Evolutionary conservation across 1,140 invertebrate genomes (phyloP).

Genomic region (Philaenus spumarius): DNA sequence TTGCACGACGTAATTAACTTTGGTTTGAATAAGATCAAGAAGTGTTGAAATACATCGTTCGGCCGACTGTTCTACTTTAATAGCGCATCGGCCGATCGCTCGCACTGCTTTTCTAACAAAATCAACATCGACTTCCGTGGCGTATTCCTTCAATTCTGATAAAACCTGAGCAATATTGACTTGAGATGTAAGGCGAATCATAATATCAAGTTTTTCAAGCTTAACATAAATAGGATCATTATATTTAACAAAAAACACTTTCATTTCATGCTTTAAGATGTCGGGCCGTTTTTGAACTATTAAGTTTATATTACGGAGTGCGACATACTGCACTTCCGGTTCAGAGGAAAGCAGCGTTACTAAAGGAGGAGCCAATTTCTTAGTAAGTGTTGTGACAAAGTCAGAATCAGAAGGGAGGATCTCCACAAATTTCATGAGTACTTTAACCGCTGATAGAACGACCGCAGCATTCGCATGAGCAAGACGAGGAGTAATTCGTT

Average conservation of each 20-base stretch:
- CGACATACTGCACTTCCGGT: slow-evolving; percentile 96
- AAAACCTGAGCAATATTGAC: slow-evolving; percentile 98
- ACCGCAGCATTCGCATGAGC: slow-evolving; percentile 99
- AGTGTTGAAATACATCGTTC: slow-evolving; percentile 97
- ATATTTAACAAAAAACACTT: slow-evolving; percentile 99
- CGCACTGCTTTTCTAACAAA: slow-evolving; percentile 98
- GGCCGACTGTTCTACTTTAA: slow-evolving; percentile 98
- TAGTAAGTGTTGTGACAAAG: slow-evolving; percentile 86
- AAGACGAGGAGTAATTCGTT: slow-evolving; percentile 92
- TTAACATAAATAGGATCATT: slow-evolving; percentile 99
- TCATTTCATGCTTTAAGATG: slow-evolving; percentile 99
- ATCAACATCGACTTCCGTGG: slow-evolving; percentile 99
- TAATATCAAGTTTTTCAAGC: slow-evolving; percentile 98
- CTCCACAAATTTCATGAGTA: slow-evolving; percentile 95
- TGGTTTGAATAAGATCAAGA: slow-evolving; percentile 97
- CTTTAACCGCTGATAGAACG: slow-evolving; percentile 95
- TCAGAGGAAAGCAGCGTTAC: slow-evolving; percentile 96
- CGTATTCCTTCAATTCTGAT: slow-evolving; percentile 96
- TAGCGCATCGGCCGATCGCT: slow-evolving; percentile 97
- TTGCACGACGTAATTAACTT: slow-evolving; percentile 99
- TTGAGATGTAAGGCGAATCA: slow-evolving; percentile 97
- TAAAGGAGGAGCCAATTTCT: slow-evolving; percentile 96
- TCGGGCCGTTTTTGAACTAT: slow-evolving; percentile 99
- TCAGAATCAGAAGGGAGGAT: slow-evolving; percentile 89
- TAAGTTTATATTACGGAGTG: slow-evolving; percentile 95